phyloP scores from a whole-genome alignment of 2,797 vertebrate species.

The Todus mexicanus region DNA sequence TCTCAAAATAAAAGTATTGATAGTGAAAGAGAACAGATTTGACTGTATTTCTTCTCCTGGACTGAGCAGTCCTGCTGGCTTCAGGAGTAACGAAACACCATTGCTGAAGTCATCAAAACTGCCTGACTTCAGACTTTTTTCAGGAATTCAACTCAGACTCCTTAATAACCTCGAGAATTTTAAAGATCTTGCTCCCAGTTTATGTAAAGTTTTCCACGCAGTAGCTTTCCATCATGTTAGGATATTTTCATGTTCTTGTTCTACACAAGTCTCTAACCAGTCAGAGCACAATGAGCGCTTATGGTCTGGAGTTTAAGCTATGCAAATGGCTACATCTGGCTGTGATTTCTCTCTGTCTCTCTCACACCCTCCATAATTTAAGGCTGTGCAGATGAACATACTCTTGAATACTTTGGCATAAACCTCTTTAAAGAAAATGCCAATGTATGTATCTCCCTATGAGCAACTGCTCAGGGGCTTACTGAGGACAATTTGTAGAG shows the following conservation, averaged over 20 bases:
- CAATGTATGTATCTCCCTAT: neutral
- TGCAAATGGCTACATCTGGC: neutral
- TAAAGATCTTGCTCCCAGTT: neutral
- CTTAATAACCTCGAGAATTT: neutral
- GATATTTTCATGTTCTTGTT: neutral
- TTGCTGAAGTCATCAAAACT: neutral
- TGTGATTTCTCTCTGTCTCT: neutral
- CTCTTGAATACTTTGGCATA: neutral
- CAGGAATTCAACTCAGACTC: neutral
- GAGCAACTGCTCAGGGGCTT: fast-evolving
- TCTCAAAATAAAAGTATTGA: neutral
- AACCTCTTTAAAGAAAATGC: neutral
- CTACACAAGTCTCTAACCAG: neutral
- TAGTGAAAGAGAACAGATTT: neutral
- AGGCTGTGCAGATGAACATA: neutral
- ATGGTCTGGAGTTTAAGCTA: neutral
- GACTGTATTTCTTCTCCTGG: neutral
- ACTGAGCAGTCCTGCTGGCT: neutral
- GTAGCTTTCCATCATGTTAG: neutral
- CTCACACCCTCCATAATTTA: neutral
- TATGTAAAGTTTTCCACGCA: neutral
- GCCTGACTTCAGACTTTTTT: neutral
- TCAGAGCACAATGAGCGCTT: neutral
- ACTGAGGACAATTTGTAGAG: neutral
- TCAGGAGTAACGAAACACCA: neutral